Conservation (phyloP, 37 sponge, comb jelly and placozoan species). For the Haliclona indistincta region DNA sequence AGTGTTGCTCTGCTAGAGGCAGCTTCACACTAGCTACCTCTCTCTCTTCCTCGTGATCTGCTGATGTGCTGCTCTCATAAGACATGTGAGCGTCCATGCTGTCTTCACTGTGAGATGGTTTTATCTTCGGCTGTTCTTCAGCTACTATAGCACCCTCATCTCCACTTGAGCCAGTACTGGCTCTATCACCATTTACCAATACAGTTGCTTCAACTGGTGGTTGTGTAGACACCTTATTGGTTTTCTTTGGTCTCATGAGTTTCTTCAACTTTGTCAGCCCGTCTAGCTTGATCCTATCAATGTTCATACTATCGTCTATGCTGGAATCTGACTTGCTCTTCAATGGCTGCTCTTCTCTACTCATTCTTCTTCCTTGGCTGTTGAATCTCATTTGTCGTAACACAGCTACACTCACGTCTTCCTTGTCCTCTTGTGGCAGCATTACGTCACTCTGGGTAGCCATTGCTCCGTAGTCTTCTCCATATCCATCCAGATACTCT, state of each 20-base stretch:
- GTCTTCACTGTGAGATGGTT: background rate
- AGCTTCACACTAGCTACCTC: background rate
- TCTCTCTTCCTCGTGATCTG: background rate
- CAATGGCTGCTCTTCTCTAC: background rate
- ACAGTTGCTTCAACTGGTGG: background rate
- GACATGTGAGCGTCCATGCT: constrained; percentile 5
- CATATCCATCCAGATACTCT: constrained; percentile 55
- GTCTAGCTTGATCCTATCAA: background rate
- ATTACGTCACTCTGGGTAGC: background rate
- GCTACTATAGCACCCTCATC: background rate
- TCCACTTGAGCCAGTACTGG: background rate
- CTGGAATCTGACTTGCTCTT: background rate
- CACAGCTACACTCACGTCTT: too few species aligned
- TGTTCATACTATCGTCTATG: background rate
- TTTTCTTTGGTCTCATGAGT: background rate
- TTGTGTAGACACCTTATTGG: background rate
- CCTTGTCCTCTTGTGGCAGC: background rate
- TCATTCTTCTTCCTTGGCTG: background rate
- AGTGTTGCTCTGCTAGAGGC: constrained; percentile 15
- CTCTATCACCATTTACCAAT: background rate
- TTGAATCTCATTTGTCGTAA: too few species aligned
- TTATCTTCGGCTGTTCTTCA: background rate
- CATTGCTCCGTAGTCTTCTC: constrained; percentile 52
- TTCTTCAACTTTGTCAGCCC: too few species aligned
- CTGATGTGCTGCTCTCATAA: background rate